Base-by-base conservation (phyloP, 1,140 invertebrate genomes). In the Drosophila grimshawi region DNA sequence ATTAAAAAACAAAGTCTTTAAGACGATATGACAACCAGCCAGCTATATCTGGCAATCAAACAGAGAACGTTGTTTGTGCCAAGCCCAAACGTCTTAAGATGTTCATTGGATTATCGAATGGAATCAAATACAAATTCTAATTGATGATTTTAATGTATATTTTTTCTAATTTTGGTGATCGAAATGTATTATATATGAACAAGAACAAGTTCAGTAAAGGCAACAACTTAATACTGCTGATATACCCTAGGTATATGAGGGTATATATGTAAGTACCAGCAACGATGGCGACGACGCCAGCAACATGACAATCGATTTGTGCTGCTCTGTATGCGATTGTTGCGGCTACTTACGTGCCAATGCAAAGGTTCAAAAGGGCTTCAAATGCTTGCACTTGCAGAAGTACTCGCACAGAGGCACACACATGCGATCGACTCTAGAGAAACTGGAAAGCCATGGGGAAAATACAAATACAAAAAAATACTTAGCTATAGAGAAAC, bases 261-360 rank as follows among this genome's bases (percentile, higher is more conserved):
- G 67, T 63, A 69, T 70, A 19, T 71, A 70, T 70, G n/a, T 29
- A 41, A 64, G 52, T 65, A 68, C 49, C 48, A 37, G 46, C 55
- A 49, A 67, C 57, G 63, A 48, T 45, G 45, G 72, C 63, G 57
- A 68, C 72, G 51, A 74, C 43, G 51, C 43, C 66, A 80, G 74
- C 64, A 64, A 86, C 82, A 86, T 82, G 79, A 82, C 82, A 77
- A 86, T 86, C 83, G 83, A 86, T 85, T 85, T 85, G 72, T 81
- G 81, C 61, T 78, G 81, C 72, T 78, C 78, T 81, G 64, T 81
- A 63, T 72, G 80, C 80, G 71, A 83, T 86, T 73, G 82, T 81
- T 79, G 69, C 76, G 67, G 76, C 82, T 79, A 82, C 69, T 77
- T 80, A 88, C 85, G 85, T 88, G 85, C 83, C 85, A 76, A 75